A percentile compares a stretch with the other conserved stretches of the same genome.
phyloP scores from a whole-genome alignment of 2,888 invertebrate genomes.

The Hyles lineata region DNA sequence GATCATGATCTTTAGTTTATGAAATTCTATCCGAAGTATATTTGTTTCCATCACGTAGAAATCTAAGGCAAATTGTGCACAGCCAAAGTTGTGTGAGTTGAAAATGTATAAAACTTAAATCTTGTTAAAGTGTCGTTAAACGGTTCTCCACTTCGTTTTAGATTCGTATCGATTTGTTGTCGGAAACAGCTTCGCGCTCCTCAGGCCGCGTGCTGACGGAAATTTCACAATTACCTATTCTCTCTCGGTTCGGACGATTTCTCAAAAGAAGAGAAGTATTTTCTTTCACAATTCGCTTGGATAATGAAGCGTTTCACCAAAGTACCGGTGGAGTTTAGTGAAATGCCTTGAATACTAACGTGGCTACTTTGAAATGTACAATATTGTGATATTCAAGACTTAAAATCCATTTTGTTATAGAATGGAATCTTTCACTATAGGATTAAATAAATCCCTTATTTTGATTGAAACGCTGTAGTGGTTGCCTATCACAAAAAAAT shows the following conservation, averaged over 20 bases:
- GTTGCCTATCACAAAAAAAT: no score
- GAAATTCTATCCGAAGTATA: no score
- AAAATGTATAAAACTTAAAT: not conserved
- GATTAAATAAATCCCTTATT: no score
- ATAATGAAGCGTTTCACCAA: not conserved
- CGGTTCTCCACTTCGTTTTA: conserved; percentile 10
- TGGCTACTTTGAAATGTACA: no score
- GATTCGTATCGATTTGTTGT: conserved; percentile 21
- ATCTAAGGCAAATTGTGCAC: no score
- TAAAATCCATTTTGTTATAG: no score
- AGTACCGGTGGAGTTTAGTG: not conserved
- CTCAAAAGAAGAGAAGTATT: conserved; percentile 3
- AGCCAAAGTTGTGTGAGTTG: not conserved
- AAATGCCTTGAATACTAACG: not conserved
- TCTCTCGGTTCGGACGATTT: not conserved
- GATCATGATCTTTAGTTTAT: no score
- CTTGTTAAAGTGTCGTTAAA: not conserved
- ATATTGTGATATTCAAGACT: no score
- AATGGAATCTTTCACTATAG: no score
- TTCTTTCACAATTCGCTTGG: not conserved
- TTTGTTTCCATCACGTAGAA: no score
- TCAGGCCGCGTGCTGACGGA: not conserved
- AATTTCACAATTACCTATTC: conserved; percentile 17
- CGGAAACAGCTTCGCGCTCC: conserved; percentile 2
- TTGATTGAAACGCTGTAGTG: no score